Evolutionary conservation across 30 jellyfish, hydroid and myxozoan genomes (phyloP).

Genomic region (Aurelia sp.): DNA sequence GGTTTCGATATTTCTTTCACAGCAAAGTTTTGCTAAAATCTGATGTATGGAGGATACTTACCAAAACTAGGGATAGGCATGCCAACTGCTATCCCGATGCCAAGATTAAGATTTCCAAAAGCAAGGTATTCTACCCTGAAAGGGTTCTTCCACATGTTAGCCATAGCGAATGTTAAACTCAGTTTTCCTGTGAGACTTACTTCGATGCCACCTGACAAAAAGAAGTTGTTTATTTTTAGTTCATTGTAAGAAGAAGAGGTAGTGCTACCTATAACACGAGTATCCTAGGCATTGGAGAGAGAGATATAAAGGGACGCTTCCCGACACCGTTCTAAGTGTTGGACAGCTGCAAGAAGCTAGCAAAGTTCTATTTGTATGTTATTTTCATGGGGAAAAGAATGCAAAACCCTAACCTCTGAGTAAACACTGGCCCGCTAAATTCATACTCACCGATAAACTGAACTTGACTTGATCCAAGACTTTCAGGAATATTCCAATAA

Average conservation of each 20-base stretch:
- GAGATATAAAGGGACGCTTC: no score
- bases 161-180: conserved; percentile 41
- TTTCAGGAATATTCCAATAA: conserved; percentile 33
- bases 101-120: conserved; percentile 60
- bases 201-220: conserved; percentile 58
- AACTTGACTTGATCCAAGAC: conserved; percentile 41
- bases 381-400: no score
- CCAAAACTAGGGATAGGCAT: conserved; percentile 61
- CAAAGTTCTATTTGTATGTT: no score
- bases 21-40: no score
- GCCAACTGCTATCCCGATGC: conserved; percentile 56
- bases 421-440: background rate
- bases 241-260: no score
- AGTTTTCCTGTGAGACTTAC: conserved; percentile 68
- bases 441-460: conserved; percentile 43
- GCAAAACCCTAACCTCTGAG: no score
- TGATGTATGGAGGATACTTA: background rate
- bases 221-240: background rate
- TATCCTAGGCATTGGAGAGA: no score
- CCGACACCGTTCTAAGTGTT: no score
- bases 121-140: conserved; percentile 35
- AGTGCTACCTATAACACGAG: no score
- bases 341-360: no score
- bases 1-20: no score
- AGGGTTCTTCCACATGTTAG: conserved; percentile 66